Evolutionary conservation across 2,797 vertebrate species (phyloP).

Genomic region (Epinephelus malabaricus): DNA sequence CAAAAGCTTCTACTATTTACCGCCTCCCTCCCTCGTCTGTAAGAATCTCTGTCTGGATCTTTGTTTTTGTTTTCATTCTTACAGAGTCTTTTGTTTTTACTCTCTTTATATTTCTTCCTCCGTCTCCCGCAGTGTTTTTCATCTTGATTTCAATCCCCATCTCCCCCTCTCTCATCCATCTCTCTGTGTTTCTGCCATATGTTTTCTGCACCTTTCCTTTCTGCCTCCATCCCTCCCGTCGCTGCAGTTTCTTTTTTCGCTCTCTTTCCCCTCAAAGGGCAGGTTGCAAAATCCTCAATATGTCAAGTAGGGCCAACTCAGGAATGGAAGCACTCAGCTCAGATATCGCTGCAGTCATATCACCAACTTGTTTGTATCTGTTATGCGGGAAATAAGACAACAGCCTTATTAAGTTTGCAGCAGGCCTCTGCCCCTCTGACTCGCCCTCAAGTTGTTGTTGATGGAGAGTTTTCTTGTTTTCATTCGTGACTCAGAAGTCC

Average conservation of each 20-base stretch:
- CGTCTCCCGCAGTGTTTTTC: not conserved
- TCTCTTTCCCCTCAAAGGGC: not conserved
- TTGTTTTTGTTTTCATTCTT: not conserved
- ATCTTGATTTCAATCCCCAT: slow-evolving; percentile 12
- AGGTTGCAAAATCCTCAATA: not conserved
- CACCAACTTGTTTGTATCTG: not conserved
- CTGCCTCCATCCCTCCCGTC: not conserved
- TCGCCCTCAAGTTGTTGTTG: slow-evolving; percentile 22
- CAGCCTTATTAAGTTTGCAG: not conserved
- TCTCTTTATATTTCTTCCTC: not conserved
- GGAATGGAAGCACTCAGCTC: slow-evolving; percentile 17
- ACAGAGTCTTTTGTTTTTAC: not conserved
- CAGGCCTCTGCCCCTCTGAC: not conserved
- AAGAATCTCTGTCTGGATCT: not conserved
- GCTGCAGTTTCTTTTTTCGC: not conserved
- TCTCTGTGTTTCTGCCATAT: not conserved
- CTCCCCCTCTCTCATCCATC: not conserved
- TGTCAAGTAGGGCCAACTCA: slow-evolving; percentile 3
- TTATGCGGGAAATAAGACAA: slow-evolving; percentile 31
- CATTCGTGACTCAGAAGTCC: slow-evolving; percentile 3
- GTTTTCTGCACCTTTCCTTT: slow-evolving; percentile 4
- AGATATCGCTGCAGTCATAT: not conserved
- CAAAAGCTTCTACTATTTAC: not conserved
- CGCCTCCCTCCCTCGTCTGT: not conserved
- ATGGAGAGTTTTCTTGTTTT: slow-evolving; percentile 28